Evolutionary conservation across 2,113 vertebrate species (phyloP).

Genomic region (Leucosticte australis): DNA sequence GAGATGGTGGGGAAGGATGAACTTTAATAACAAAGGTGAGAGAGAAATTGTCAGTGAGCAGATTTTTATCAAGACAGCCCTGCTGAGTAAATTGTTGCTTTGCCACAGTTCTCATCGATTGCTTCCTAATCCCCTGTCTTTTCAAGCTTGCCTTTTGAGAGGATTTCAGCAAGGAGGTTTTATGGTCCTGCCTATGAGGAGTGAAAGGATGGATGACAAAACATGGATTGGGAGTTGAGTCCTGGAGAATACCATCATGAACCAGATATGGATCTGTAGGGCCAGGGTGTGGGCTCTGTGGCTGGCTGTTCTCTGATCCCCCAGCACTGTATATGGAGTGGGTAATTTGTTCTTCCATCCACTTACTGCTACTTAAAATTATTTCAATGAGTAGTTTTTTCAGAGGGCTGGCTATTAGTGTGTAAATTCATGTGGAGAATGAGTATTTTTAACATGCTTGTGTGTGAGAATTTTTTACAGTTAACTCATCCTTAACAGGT

Average conservation of each 20-base stretch:
- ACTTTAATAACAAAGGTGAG: conserved; percentile 30
- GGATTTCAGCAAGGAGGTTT: background rate
- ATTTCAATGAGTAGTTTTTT: background rate
- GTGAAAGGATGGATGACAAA: background rate
- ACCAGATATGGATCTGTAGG: background rate
- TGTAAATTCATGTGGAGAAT: background rate
- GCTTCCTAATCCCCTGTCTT: conserved; percentile 32
- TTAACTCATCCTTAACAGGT: background rate
- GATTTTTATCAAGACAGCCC: background rate
- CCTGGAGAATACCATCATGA: background rate
- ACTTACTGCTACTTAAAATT: background rate
- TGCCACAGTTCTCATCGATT: background rate
- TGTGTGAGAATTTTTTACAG: background rate
- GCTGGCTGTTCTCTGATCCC: background rate
- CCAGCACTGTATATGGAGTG: background rate
- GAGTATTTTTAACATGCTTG: background rate
- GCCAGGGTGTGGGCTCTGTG: background rate
- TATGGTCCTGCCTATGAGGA: background rate
- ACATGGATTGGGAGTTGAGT: background rate
- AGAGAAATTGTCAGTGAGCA: background rate
- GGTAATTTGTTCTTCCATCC: background rate
- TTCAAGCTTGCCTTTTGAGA: conserved; percentile 8
- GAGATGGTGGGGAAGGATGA: background rate
- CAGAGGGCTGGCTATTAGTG: background rate
- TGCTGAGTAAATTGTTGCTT: conserved; percentile 54